phyloP scores from a whole-genome alignment of 2,888 invertebrate genomes.

The Crematogaster levior region DNA sequence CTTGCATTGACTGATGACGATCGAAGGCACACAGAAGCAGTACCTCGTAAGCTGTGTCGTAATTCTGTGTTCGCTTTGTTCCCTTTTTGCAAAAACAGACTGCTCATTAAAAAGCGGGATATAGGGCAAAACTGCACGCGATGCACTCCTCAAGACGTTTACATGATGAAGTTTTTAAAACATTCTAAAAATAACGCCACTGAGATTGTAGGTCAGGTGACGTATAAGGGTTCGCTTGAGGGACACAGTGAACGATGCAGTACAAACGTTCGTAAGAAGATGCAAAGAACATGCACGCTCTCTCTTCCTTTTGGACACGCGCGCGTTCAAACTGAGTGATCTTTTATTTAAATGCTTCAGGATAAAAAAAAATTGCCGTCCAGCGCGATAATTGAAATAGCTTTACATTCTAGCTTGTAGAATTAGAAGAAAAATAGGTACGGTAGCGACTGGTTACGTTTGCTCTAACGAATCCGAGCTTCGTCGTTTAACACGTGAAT shows the following conservation, averaged over 20 bases:
- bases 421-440: conserved; percentile 29
- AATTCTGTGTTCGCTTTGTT: conserved; percentile 9
- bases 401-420: conserved; percentile 9
- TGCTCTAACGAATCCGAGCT: not conserved
- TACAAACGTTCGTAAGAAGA: conserved; percentile 60
- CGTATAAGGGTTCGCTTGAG: conserved; percentile 66
- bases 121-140: conserved; percentile 49
- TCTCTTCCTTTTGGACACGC: not conserved
- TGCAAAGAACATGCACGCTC: conserved; percentile 35
- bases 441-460: conserved; percentile 5
- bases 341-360: conserved; percentile 54
- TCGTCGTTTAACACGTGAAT: conserved; percentile 1
- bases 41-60: not conserved
- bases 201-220: conserved; percentile 82
- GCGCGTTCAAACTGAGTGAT: conserved; percentile 49
- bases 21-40: conserved; percentile 3
- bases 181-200: conserved; percentile 78
- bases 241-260: conserved; percentile 3
- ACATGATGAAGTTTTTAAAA: conserved; percentile 72
- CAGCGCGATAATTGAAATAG: conserved; percentile 26
- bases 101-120: conserved; percentile 59
- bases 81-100: conserved; percentile 33
- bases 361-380: conserved; percentile 44
- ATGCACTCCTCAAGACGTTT: conserved; percentile 54
- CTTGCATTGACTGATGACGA: conserved; percentile 36